Evolutionary conservation across 2,797 vertebrate species (phyloP).

Genomic region (Gephyroberyx darwinii): DNA sequence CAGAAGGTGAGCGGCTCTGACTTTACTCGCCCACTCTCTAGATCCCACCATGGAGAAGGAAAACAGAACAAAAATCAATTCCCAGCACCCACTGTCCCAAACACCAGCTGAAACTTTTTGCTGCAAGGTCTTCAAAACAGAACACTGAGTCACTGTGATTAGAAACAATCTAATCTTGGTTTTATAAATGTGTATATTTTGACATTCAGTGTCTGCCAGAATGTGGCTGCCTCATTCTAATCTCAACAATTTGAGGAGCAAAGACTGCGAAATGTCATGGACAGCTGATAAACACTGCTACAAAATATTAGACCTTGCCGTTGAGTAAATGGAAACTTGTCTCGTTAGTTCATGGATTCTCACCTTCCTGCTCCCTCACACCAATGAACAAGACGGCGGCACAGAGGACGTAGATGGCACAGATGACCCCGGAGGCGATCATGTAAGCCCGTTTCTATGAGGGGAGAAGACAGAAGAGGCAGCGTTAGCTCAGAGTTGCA

Average conservation of each 20-base stretch:
- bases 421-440: constrained; percentile 89
- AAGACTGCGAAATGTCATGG: constrained; percentile 1
- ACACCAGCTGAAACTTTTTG: background rate
- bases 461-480: constrained; percentile 12
- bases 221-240: background rate
- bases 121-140: background rate
- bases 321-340: background rate
- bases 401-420: constrained; percentile 88
- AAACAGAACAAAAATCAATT: constrained; percentile 4
- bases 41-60: constrained; percentile 13
- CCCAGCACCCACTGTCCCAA: background rate
- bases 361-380: constrained; percentile 89
- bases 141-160: background rate
- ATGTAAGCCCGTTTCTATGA: constrained; percentile 89
- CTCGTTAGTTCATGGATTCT: constrained; percentile 23
- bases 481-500: background rate
- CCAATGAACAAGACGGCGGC: constrained; percentile 85
- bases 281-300: background rate
- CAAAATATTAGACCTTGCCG: background rate
- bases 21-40: constrained; percentile 78
- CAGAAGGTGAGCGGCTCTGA: constrained; percentile 81
- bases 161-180: background rate
- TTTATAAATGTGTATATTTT: background rate
- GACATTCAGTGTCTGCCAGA: background rate
- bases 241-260: too few relatives aligned